Conservation (phyloP, 1,140 invertebrate genomes). For the Drosophila prosaltans region DNA sequence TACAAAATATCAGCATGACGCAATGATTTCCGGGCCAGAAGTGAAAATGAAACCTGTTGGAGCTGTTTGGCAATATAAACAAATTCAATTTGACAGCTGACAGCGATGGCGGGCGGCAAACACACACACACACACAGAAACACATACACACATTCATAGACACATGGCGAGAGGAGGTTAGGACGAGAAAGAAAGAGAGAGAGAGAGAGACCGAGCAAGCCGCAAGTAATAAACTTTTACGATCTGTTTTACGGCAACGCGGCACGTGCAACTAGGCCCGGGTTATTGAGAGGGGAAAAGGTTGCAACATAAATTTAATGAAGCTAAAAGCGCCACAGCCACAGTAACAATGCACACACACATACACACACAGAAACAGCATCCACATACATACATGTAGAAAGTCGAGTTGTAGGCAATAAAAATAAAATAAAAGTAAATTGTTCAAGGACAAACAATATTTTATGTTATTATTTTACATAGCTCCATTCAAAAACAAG, state of each 20-base stretch:
- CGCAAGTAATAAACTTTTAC: slow-evolving; percentile 83
- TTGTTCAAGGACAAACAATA: slow-evolving; percentile 81
- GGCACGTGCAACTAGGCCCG: slow-evolving; percentile 79
- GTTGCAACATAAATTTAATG: slow-evolving; percentile 81
- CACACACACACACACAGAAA: slow-evolving; percentile 27
- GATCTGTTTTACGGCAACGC: slow-evolving; percentile 78
- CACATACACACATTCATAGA: too few species aligned
- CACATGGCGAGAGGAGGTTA: too few species aligned
- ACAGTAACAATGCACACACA: slow-evolving; percentile 67
- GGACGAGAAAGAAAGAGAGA: background rate
- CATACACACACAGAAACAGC: slow-evolving; percentile 29
- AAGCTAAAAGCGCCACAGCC: slow-evolving; percentile 66
- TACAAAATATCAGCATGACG: slow-evolving; percentile 83
- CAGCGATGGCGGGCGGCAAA: slow-evolving; percentile 60
- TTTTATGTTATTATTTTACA: slow-evolving; percentile 79
- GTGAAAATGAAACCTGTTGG: slow-evolving; percentile 80
- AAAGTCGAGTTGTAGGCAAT: slow-evolving; percentile 58
- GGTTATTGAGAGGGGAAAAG: slow-evolving; percentile 31
- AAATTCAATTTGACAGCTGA: slow-evolving; percentile 83
- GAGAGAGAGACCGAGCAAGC: slow-evolving; percentile 39
- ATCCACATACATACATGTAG: slow-evolving; percentile 6
- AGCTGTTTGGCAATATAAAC: slow-evolving; percentile 80
- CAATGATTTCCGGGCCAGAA: slow-evolving; percentile 78
- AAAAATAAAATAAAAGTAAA: slow-evolving; percentile 82
- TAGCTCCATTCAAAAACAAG: slow-evolving; percentile 6